Conservation (phyloP, 2,113 vertebrate species). For the Phrynosoma blainvillii region DNA sequence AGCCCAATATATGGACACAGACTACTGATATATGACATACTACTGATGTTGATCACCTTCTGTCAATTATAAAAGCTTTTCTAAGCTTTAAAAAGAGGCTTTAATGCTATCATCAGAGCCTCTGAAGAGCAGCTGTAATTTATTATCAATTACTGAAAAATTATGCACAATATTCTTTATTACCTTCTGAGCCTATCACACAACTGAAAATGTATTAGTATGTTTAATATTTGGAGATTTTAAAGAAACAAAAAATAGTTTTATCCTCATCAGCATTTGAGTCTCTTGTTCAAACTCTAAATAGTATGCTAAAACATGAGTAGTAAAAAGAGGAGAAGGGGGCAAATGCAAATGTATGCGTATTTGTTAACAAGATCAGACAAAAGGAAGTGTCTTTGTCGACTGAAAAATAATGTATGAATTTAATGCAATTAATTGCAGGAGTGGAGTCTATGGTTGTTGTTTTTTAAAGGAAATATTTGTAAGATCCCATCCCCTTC, state of each 20-base stretch:
- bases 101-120: slow-evolving; percentile 38
- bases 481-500: background rate
- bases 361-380: background rate
- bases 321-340: background rate
- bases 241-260: background rate
- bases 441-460: background rate
- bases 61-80: slow-evolving; percentile 55
- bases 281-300: background rate
- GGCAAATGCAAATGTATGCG: background rate
- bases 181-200: background rate
- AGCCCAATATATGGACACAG: slow-evolving; percentile 62
- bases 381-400: background rate
- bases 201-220: background rate
- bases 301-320: background rate
- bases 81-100: slow-evolving; percentile 41
- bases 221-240: background rate
- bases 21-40: slow-evolving; percentile 33
- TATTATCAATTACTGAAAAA: slow-evolving; percentile 32
- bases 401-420: background rate
- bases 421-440: no score
- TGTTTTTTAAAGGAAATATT: background rate
- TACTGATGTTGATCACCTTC: slow-evolving; percentile 63
- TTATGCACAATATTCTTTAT: slow-evolving; percentile 18
- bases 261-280: background rate
- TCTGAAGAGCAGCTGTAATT: slow-evolving; percentile 34